A percentile compares a stretch with the other conserved stretches of the same genome.
Evolutionary conservation across 1,140 invertebrate genomes (phyloP).

Genomic region (Homarus americanus): DNA sequence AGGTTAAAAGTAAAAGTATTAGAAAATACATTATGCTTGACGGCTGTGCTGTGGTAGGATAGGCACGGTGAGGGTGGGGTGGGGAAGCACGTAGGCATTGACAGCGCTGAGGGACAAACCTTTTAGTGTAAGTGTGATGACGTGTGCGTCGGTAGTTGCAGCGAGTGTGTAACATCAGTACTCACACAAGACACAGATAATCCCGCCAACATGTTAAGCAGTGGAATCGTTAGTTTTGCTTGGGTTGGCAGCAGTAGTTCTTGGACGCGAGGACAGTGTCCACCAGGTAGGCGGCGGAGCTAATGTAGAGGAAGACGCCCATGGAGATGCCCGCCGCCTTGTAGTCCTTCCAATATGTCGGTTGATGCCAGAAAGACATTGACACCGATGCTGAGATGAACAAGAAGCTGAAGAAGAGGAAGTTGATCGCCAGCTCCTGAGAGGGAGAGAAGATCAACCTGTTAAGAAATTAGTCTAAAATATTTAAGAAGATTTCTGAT

Average conservation of each 20-base stretch:
- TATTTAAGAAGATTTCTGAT: too few relatives aligned
- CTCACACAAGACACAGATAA: too few relatives aligned
- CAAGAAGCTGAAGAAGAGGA: background rate
- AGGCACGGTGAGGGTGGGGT: too few relatives aligned
- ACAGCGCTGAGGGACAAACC: too few relatives aligned
- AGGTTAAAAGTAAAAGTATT: too few relatives aligned
- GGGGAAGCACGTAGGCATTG: too few relatives aligned
- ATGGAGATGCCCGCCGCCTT: background rate
- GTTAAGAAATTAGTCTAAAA: too few relatives aligned
- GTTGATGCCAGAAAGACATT: background rate
- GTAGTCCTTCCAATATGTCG: background rate
- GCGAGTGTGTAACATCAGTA: too few relatives aligned
- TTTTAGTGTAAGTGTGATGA: too few relatives aligned
- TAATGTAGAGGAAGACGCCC: background rate
- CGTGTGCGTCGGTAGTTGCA: too few relatives aligned
- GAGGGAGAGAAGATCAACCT: background rate
- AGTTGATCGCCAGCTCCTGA: background rate
- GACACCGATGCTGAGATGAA: background rate
- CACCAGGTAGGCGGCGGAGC: background rate
- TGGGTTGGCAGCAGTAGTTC: constrained; percentile 6
- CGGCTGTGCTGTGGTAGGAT: too few relatives aligned
- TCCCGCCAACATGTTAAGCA: background rate
- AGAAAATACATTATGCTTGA: too few relatives aligned
- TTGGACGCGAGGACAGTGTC: background rate
- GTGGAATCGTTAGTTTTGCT: background rate